Conservation (phyloP, 2,113 vertebrate genomes). For the Nothocercus nigrocapillus region DNA sequence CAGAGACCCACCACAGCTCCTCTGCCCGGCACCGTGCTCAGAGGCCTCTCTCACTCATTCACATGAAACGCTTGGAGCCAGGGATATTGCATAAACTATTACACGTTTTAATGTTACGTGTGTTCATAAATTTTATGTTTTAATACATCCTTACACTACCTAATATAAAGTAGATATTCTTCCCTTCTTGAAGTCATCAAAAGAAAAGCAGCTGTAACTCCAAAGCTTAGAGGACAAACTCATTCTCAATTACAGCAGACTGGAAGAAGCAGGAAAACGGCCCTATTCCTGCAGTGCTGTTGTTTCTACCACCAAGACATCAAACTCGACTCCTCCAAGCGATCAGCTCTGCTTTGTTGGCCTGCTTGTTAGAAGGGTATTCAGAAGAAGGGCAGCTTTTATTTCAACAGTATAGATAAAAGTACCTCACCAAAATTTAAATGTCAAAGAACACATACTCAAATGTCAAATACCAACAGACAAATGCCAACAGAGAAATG, state of each 20-base stretch:
- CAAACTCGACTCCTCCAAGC: background rate
- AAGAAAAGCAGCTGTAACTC: background rate
- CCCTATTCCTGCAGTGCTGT: background rate
- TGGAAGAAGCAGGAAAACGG: background rate
- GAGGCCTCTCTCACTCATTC: background rate
- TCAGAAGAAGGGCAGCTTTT: slow-evolving; percentile 36
- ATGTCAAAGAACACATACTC: slow-evolving; percentile 61
- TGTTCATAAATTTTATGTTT: background rate
- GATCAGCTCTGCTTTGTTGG: background rate
- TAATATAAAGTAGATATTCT: rapidly evolving
- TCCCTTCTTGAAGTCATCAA: background rate
- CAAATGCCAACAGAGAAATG: slow-evolving; percentile 62
- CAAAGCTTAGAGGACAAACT: background rate
- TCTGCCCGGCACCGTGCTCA: background rate
- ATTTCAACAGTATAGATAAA: slow-evolving; percentile 26
- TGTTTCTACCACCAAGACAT: background rate
- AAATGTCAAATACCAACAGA: slow-evolving; percentile 67
- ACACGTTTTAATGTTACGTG: background rate
- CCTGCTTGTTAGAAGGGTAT: slow-evolving; percentile 43
- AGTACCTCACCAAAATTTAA: slow-evolving; percentile 57
- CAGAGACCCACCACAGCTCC: background rate
- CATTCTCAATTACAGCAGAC: background rate
- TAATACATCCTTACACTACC: background rate
- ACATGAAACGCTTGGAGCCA: rapidly evolving
- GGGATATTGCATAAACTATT: background rate